A percentile compares a stretch with the other conserved stretches of the same genome.
Evolutionary conservation across 2,888 invertebrate species (phyloP).

Genomic region (Mesorhabditis sp.): DNA sequence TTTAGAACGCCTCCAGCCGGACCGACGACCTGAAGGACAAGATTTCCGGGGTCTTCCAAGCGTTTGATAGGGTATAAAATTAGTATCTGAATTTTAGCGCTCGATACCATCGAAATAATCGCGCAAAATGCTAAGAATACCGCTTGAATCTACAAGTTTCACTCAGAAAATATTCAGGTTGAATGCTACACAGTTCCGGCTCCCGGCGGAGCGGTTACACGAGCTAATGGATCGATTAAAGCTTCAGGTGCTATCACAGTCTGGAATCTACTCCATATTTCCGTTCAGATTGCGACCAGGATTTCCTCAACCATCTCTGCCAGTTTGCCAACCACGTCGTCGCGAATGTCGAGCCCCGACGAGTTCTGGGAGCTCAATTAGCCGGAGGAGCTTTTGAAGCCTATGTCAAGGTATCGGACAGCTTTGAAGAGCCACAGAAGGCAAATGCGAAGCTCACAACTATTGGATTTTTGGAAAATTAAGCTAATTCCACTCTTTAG

Average conservation of each 20-base stretch:
- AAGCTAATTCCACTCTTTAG: neutral
- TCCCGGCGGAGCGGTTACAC: neutral
- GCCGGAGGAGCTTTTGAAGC: neutral
- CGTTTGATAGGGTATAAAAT: neutral
- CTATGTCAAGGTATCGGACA: neutral
- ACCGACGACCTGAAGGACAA: neutral
- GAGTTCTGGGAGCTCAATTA: neutral
- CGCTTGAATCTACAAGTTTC: neutral
- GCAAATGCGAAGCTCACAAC: no score
- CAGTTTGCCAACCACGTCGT: neutral
- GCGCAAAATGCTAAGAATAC: no score
- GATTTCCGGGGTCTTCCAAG: neutral
- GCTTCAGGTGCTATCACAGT: neutral
- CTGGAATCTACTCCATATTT: neutral
- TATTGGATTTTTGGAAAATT: no score
- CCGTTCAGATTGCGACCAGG: neutral
- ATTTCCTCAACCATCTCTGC: neutral
- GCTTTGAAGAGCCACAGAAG: no score
- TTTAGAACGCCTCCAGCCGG: neutral
- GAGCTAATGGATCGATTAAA: slow-evolving; percentile 1
- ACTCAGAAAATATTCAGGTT: neutral
- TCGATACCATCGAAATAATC: no score
- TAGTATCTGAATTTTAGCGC: no score
- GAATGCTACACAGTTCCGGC: neutral
- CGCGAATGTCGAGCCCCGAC: neutral